A percentile compares a stretch with the other conserved stretches of the same genome.
Conservation (phyloP, 2,888 invertebrate species). For the Thera britannica region DNA sequence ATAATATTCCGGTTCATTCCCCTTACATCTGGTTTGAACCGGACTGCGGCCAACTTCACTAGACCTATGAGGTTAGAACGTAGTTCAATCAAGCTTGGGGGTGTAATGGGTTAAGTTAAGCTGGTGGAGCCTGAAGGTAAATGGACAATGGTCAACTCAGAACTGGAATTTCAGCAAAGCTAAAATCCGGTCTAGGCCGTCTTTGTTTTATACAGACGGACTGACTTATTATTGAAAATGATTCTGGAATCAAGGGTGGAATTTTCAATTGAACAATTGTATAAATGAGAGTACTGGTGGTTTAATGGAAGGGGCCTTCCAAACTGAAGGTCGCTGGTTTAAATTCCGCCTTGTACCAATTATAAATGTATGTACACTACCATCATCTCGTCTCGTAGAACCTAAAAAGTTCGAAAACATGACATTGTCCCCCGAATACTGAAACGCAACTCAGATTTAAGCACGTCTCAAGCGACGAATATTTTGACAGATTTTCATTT, state of each 20-base stretch:
- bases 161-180: conserved; percentile 65
- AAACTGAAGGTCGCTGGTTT: too few relatives aligned
- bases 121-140: conserved; percentile 59
- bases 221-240: conserved; percentile 22
- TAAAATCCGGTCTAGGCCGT: conserved; percentile 59
- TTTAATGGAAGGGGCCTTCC: too few relatives aligned
- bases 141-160: conserved; percentile 68
- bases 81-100: conserved; percentile 37
- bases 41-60: conserved; percentile 52
- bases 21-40: conserved; percentile 66
- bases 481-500: too few relatives aligned
- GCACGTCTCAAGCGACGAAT: too few relatives aligned
- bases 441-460: too few relatives aligned
- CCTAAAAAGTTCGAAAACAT: too few relatives aligned
- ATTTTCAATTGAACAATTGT: too few relatives aligned
- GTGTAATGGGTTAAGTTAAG: conserved; percentile 43
- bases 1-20: conserved; percentile 72
- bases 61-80: conserved; percentile 46
- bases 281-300: too few relatives aligned
- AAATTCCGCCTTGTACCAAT: too few relatives aligned
- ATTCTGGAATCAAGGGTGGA: conserved; percentile 46
- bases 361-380: too few relatives aligned
- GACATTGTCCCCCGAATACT: too few relatives aligned
- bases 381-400: too few relatives aligned
- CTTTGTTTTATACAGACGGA: conserved; percentile 62